Percentiles rank a stretch among this genome's conserved stretches.
Evolutionary conservation across 2,797 vertebrate species (phyloP).

Genomic region (Sylvilagus floridanus): DNA sequence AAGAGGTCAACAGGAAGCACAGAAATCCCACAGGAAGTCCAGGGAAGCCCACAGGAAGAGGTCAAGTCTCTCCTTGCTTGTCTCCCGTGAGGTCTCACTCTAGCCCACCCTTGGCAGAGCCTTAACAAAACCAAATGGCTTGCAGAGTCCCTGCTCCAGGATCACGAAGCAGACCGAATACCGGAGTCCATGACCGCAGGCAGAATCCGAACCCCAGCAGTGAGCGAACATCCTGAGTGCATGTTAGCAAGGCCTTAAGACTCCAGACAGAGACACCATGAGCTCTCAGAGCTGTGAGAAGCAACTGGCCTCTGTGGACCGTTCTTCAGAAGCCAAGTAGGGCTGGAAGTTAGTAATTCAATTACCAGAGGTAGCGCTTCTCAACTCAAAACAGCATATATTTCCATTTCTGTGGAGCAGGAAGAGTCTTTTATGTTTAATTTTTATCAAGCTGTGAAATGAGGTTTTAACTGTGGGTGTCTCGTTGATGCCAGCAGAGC

Average conservation of each 20-base stretch:
- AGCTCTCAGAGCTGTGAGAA: background rate
- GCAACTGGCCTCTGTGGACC: background rate
- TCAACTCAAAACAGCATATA: slow-evolving; percentile 27
- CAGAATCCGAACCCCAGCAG: background rate
- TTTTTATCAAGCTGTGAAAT: slow-evolving; percentile 74
- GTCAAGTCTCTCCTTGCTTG: background rate
- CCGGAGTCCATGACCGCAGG: background rate
- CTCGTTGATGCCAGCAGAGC: slow-evolving; percentile 11
- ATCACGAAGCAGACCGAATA: background rate
- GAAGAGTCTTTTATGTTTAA: slow-evolving; percentile 69
- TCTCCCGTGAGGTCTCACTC: background rate
- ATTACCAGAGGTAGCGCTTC: slow-evolving; percentile 37
- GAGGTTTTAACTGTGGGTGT: slow-evolving; percentile 50
- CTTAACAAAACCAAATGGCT: background rate
- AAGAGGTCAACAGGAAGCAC: background rate
- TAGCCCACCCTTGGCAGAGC: background rate
- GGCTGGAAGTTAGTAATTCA: slow-evolving; percentile 25
- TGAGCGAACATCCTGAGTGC: background rate
- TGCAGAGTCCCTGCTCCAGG: background rate
- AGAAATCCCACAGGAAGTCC: background rate
- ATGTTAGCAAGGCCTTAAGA: background rate
- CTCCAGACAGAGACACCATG: background rate
- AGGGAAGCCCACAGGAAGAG: background rate
- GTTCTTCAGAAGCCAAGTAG: background rate
- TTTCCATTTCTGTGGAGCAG: slow-evolving; percentile 31